Evolutionary conservation across 1,140 invertebrate genomes (phyloP), one percentile per base, ranked within the genome.

Genomic region (Magallana gigas): DNA sequence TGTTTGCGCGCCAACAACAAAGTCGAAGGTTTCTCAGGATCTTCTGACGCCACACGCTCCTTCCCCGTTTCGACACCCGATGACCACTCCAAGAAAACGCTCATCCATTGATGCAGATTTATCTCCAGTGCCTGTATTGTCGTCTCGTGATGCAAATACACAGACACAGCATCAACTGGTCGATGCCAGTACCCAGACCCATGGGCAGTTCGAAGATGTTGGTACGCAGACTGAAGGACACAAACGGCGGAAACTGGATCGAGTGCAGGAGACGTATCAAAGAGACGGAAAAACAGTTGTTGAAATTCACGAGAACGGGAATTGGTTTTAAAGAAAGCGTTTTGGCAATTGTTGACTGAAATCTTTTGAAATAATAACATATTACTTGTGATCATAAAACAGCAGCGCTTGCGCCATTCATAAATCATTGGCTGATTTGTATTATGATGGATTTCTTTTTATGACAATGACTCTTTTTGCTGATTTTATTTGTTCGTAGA

Each of bases 11-110:
- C 59, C 59, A 16, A 6, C n/a, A 64, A 16, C n/a, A 16, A 68
- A 68, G 9, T 68, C 64, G n/a, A 68, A 18, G 23, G 64, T 18
- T 18, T 16, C n/a, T 18, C 64, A 68, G 9, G 64, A 68, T 8
- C 16, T 18, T 18, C 2, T n/a, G 64, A 68, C 64, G 64, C 14
- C 64, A 68, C n/a, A 14, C 64, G 23, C 23, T 23, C 23, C 23
- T 23, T 23, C 23, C 23, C 23, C 23, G 23, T 23, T 23, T 23
- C 23, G n/a, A 68, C 64, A 68, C 23, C 64, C 14, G n/a, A 68
- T 68, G 64, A 68, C 64, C 7, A 68, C n/a, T 68, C 64, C 64
- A 2, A 68, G 64, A 18, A 68, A 68, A 68, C 64, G 64, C 16
- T n/a, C n/a, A 6, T 68, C 64, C 3, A n/a, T 68, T 68, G n/a